phyloP scores from a whole-genome alignment of 2,797 vertebrate species.

The Ptychadena robeensis region DNA sequence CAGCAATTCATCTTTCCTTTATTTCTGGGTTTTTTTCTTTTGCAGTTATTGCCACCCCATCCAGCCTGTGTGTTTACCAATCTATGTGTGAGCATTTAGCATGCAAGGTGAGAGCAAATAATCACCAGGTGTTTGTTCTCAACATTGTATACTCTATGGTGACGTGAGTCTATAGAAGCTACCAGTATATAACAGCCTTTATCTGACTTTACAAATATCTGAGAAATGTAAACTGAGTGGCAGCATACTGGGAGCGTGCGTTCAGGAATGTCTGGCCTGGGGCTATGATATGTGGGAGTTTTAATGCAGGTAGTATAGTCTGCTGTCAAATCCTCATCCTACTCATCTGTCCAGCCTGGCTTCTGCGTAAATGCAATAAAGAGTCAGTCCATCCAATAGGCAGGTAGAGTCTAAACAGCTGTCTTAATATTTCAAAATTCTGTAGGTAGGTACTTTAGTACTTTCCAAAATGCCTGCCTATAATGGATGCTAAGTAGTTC shows the following conservation, averaged over 20 bases:
- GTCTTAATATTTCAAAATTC: not conserved
- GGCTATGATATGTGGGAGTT: not conserved
- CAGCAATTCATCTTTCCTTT: not conserved
- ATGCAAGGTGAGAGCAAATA: not conserved
- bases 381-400: not conserved
- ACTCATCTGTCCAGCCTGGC: not conserved
- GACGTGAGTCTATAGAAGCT: not conserved
- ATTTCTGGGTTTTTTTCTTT: not conserved
- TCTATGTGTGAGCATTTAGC: not conserved
- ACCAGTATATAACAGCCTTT: conserved; percentile 15
- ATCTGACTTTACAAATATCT: conserved; percentile 24
- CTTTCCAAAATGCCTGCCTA: no score
- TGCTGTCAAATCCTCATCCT: not conserved
- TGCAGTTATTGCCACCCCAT: not conserved
- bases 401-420: not conserved
- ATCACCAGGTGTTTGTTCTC: not conserved
- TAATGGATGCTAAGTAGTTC: no score
- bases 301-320: conserved; percentile 12
- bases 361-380: not conserved
- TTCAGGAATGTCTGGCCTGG: conserved; percentile 6
- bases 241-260: not conserved
- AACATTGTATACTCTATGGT: not conserved
- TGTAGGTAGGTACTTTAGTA: not conserved
- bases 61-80: not conserved
- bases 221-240: conserved; percentile 35